These are phyloP conservation scores for Romanogobio albipinnatus DNA, from an alignment of 2,113 vertebrate genomes.

Conservation along the genomic window DNA sequence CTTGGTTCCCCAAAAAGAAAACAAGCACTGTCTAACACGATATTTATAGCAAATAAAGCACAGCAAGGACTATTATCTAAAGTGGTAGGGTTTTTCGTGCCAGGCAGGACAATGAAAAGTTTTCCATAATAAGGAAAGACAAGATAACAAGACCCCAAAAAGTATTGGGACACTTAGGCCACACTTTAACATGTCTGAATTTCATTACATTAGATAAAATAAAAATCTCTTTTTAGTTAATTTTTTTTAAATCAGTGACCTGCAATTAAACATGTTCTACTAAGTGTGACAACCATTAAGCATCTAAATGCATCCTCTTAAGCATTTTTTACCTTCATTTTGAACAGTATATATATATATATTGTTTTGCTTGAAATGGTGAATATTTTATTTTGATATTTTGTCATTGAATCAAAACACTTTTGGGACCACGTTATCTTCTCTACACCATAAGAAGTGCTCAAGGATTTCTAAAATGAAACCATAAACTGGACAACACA, in stretches of 20 bases:
- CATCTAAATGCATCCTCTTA: not conserved
- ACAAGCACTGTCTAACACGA: not conserved
- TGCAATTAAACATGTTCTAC: not conserved
- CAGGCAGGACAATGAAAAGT: not conserved
- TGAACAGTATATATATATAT: too few relatives aligned
- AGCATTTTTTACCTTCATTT: not conserved
- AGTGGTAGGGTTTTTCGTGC: not conserved
- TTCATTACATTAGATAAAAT: not conserved
- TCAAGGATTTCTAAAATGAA: not conserved
- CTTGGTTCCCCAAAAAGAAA: conserved; percentile 23
- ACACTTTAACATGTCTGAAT: not conserved
- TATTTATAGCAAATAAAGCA: conserved; percentile 9
- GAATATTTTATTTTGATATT: not conserved
- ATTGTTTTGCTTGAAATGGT: not conserved
- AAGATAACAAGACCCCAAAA: not conserved
- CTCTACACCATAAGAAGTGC: not conserved
- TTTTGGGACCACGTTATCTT: not conserved
- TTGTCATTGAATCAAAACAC: not conserved
- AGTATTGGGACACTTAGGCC: not conserved
- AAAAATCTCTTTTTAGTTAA: not conserved
- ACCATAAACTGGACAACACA: not conserved
- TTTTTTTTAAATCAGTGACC: not conserved
- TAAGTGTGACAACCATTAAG: not conserved
- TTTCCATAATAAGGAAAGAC: not conserved
- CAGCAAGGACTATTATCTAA: not conserved